Base-by-base conservation (phyloP, 2,888 invertebrate genomes). In the Copidosoma aretas region DNA sequence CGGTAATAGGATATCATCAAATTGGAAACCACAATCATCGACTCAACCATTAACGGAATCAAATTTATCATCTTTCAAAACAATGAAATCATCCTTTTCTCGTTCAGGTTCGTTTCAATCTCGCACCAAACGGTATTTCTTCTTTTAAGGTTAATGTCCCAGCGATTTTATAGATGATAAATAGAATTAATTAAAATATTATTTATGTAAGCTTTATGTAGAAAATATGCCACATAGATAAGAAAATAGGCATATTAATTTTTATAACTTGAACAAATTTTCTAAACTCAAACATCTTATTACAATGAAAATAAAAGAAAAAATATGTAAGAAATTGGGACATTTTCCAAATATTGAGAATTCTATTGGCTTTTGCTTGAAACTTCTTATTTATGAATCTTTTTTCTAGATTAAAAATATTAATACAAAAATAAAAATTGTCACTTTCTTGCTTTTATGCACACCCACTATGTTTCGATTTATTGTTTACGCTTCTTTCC, bases 1-100 rank as follows among this genome's bases (percentile, higher is more conserved):
- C 73, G 90, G 90, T 70, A 87, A 88, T 66, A 86, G 87, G 73
- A 89, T 90, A 77, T 87, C 87, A 66, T 86, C 89, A 1, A 84
- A 88, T 14, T 90, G 91, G 87, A 86, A 87, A 52, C 86, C 89
- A 32, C 83, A 77, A 70, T 63, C 64, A 19, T 57, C 71, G 24
- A 15, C 64, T 64, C 69, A 72, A 67, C 61, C 71, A 10, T 41
- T 68, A 25, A 56, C 17, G 21, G 72, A 72, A 15, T 58, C 67
- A 39, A 70, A 70, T 67, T 63, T 70, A 68, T 68, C 67, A 58
- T 70, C 72, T 64, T 46, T 46, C 17, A 46, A 46, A 46, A 65
- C 71, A n/a, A 15, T 68, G 22, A 71, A 71, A 61, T 71, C 71
- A 60, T 25, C 43, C 12, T 46, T 46, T 46, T 46, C 43, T 46